phyloP scores from a whole-genome alignment of 2,113 vertebrate species.

The Tenebrosternarchus preto region DNA sequence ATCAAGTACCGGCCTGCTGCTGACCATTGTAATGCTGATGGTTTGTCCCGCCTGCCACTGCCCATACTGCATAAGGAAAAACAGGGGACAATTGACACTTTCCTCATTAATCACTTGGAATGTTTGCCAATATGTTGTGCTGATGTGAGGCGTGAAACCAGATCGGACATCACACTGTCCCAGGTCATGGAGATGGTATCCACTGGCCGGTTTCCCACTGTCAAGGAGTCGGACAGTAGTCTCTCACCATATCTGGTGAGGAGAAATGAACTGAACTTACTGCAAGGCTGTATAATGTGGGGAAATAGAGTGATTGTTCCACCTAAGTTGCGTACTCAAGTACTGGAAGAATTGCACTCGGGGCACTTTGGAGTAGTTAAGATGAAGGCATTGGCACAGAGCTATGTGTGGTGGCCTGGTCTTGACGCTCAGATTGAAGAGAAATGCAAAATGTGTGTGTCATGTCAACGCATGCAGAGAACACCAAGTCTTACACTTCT shows the following conservation, averaged over 20 bases:
- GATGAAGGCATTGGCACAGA: constrained; percentile 23
- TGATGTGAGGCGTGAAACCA: constrained; percentile 9
- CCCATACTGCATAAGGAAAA: background rate
- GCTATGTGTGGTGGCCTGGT: constrained; percentile 46
- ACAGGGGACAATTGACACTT: constrained; percentile 2
- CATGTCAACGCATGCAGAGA: constrained; percentile 25
- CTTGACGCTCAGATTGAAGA: constrained; percentile 23
- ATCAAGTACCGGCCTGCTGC: constrained; percentile 14
- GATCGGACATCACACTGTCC: background rate
- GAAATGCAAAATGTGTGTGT: constrained; percentile 6
- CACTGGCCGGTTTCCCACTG: constrained; percentile 9
- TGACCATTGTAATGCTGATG: constrained; percentile 49
- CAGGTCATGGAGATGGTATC: constrained; percentile 20
- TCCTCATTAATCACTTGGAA: constrained; percentile 1
- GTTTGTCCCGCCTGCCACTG: constrained; percentile 54
- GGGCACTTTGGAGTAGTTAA: no score
- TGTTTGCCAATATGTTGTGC: background rate
- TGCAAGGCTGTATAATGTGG: constrained; percentile 43
- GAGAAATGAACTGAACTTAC: constrained; percentile 11
- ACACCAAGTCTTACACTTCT: background rate
- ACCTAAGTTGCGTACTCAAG: background rate
- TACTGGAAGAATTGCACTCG: constrained; percentile 41
- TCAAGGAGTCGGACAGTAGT: no score
- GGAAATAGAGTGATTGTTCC: constrained; percentile 20
- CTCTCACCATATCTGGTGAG: background rate